A percentile compares a stretch with the other conserved stretches of the same genome.
Conservation (phyloP, 2,888 invertebrate species). For the Baccha elongata region DNA sequence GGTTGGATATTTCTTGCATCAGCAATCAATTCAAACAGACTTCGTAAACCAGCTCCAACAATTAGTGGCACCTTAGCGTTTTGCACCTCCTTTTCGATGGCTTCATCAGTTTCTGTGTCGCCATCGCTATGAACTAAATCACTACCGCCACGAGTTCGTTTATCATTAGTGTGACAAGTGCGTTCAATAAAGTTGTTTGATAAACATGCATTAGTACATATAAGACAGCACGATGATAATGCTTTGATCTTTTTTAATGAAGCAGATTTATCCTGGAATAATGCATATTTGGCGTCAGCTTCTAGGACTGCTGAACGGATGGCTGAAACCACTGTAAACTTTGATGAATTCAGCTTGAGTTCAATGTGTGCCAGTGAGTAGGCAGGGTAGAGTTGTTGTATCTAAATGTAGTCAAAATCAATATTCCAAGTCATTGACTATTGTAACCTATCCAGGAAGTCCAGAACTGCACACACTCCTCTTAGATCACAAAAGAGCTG, state of each 20-base stretch:
- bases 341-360: slow-evolving; percentile 90
- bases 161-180: slow-evolving; percentile 78
- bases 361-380: slow-evolving; percentile 81
- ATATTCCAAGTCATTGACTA: no score
- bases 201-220: slow-evolving; percentile 82
- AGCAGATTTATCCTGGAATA: slow-evolving; percentile 79
- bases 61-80: slow-evolving; percentile 85
- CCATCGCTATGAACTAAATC: slow-evolving; percentile 81
- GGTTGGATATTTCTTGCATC: slow-evolving; percentile 93
- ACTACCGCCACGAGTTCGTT: slow-evolving; percentile 53
- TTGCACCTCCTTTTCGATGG: slow-evolving; percentile 82
- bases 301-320: slow-evolving; percentile 92
- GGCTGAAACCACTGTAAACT: slow-evolving; percentile 93
- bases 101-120: slow-evolving; percentile 84
- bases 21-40: slow-evolving; percentile 95
- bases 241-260: slow-evolving; percentile 76
- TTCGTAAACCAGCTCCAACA: slow-evolving; percentile 91
- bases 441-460: no score
- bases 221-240: slow-evolving; percentile 81
- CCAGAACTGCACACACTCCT: no score
- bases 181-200: slow-evolving; percentile 80
- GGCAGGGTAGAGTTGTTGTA: slow-evolving; percentile 79
- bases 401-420: no score
- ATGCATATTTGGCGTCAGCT: slow-evolving; percentile 81
- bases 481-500: no score